These are phyloP conservation scores for Drosophila truncata DNA, from an alignment of 1,140 invertebrate species.

Conservation along the genomic window DNA sequence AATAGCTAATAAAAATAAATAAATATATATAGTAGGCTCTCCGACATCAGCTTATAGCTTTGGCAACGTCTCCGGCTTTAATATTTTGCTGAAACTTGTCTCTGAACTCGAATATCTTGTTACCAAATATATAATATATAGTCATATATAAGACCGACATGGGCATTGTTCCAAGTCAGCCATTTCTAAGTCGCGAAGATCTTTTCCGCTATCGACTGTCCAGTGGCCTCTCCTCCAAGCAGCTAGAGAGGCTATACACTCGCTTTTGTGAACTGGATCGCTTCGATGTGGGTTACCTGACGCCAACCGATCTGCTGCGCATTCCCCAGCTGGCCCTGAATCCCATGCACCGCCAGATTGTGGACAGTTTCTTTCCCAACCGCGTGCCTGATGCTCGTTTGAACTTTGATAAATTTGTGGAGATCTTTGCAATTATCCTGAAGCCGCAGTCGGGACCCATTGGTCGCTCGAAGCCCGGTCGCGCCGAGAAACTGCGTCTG, in stretches of 20 bases:
- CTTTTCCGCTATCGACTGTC: neutral
- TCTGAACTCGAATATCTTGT: neutral
- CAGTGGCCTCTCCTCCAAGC: constrained; percentile 30
- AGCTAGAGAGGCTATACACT: constrained; percentile 44
- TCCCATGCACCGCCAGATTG: constrained; percentile 55
- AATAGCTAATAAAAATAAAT: too few relatives aligned
- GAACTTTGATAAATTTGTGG: constrained; percentile 49
- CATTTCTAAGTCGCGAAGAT: neutral
- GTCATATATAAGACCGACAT: neutral
- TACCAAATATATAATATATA: neutral
- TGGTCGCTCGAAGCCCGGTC: neutral
- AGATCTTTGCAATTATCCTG: constrained; percentile 45
- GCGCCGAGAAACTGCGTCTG: constrained; percentile 45
- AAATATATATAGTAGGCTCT: neutral
- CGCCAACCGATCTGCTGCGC: constrained; percentile 64
- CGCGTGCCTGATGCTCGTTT: constrained; percentile 19
- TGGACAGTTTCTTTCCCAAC: constrained; percentile 58
- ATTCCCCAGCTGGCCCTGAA: constrained; percentile 58
- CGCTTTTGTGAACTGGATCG: constrained; percentile 60
- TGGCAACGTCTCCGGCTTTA: neutral
- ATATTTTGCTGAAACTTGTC: neutral
- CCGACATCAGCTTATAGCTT: too few relatives aligned
- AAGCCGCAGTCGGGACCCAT: constrained; percentile 20
- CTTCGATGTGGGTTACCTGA: constrained; percentile 48
- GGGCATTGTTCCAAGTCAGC: neutral